Percentiles rank a stretch among this genome's conserved stretches.
phyloP scores from a whole-genome alignment of 2,797 vertebrate species.

The Triplophysa yarkandensis region DNA sequence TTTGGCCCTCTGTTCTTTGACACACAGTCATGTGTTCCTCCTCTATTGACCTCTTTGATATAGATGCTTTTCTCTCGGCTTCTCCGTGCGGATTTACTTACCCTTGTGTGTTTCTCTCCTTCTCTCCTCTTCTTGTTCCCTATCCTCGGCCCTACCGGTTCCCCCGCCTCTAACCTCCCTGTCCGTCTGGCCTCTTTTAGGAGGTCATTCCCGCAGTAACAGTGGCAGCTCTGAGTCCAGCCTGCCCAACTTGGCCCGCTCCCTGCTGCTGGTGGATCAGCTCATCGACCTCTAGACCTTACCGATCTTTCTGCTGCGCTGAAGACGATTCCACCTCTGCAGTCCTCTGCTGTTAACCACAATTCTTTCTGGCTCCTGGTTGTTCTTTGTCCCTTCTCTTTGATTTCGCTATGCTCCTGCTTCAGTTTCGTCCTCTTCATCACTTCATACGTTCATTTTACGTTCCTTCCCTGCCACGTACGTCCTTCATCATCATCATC shows the following conservation, averaged over 20 bases:
- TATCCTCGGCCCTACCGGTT: too few relatives aligned
- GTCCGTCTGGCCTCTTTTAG: constrained; percentile 89
- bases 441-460: constrained; percentile 14
- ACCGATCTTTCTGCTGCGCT: constrained; percentile 60
- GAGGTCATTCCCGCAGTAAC: constrained; percentile 99
- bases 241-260: constrained; percentile 98
- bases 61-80: background rate
- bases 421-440: constrained; percentile 20
- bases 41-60: background rate
- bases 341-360: constrained; percentile 18
- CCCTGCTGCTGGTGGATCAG: constrained; percentile 99
- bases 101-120: constrained; percentile 22
- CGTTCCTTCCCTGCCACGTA: background rate
- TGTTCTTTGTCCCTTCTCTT: constrained; percentile 43
- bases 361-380: constrained; percentile 54
- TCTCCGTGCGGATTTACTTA: background rate
- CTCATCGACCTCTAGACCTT: constrained; percentile 94
- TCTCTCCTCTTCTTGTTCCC: constrained; percentile 20
- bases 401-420: constrained; percentile 9
- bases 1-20: background rate
- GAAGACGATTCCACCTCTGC: constrained; percentile 16
- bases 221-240: constrained; percentile 98
- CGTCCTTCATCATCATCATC: background rate
- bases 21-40: background rate
- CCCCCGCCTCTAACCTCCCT: constrained; percentile 52